A percentile compares a stretch with the other conserved stretches of the same genome.
phyloP scores from a whole-genome alignment of 2,113 vertebrate genomes.

The Anthoscopus minutus region DNA sequence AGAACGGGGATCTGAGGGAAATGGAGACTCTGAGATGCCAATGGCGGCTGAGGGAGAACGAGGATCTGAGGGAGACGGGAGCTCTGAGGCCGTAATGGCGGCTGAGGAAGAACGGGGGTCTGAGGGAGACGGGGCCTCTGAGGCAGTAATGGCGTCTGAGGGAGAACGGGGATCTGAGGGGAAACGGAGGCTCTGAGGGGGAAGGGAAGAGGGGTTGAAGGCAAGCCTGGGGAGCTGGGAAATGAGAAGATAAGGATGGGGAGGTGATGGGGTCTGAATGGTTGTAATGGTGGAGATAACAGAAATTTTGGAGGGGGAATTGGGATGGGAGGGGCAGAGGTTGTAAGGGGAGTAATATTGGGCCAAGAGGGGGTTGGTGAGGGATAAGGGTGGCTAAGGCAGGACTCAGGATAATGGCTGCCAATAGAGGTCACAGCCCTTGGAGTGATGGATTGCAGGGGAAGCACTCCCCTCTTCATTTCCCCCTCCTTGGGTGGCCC shows the following conservation, averaged over 20 bases:
- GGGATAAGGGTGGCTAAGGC: background rate
- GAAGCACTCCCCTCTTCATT: background rate
- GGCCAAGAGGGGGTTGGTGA: background rate
- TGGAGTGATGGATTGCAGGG: background rate
- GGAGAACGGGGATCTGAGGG: too few relatives aligned
- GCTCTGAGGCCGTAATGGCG: background rate
- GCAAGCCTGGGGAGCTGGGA: background rate
- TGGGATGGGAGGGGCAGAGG: background rate
- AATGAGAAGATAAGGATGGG: fast-evolving
- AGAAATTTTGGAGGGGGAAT: too few relatives aligned
- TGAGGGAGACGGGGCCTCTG: too few relatives aligned
- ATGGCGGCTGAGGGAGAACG: background rate
- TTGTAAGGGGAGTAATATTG: background rate
- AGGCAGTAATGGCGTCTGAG: background rate
- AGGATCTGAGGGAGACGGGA: too few relatives aligned
- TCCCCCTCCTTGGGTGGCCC: fast-evolving
- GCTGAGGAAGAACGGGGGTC: background rate
- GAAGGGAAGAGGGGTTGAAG: too few relatives aligned
- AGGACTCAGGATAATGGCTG: fast-evolving
- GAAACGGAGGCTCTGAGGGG: too few relatives aligned
- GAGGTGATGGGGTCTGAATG: too few relatives aligned
- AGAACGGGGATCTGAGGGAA: too few relatives aligned
- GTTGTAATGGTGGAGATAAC: background rate
- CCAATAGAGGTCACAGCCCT: fast-evolving
- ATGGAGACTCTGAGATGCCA: too few relatives aligned